Conservation (phyloP, 2,797 vertebrate species). For the Bryconaethiops microstoma region DNA sequence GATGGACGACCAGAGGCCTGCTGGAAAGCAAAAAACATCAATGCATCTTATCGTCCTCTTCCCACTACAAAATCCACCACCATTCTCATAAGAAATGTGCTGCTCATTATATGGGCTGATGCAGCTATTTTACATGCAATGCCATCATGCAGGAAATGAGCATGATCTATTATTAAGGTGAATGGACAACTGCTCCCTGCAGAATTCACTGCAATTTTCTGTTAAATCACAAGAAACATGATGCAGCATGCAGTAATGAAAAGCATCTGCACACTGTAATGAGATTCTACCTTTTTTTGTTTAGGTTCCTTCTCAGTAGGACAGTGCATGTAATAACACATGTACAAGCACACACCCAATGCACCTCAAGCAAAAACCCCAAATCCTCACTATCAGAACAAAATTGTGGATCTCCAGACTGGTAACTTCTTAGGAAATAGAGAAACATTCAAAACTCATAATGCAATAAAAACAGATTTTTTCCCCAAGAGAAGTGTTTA, state of each 20-base stretch:
- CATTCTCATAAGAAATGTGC: conserved; percentile 31
- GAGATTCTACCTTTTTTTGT: conserved; percentile 10
- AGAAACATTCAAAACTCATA: too few relatives aligned
- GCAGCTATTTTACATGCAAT: conserved; percentile 31
- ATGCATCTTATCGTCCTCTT: conserved; percentile 44
- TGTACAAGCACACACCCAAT: too few relatives aligned
- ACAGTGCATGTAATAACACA: neutral
- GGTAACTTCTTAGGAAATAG: too few relatives aligned
- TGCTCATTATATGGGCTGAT: conserved; percentile 42
- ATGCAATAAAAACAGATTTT: too few relatives aligned
- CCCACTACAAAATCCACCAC: conserved; percentile 3
- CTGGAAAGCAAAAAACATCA: conserved; percentile 34
- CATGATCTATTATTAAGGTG: conserved; percentile 28
- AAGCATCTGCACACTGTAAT: conserved; percentile 29
- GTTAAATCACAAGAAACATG: conserved; percentile 19
- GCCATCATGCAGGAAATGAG: conserved; percentile 17
- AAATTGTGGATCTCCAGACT: too few relatives aligned
- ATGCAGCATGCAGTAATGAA: conserved; percentile 12
- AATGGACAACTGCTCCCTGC: conserved; percentile 24
- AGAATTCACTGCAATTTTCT: conserved; percentile 44
- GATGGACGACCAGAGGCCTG: conserved; percentile 30
- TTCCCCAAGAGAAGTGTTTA: too few relatives aligned
- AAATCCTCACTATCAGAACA: too few relatives aligned
- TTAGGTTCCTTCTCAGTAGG: neutral
- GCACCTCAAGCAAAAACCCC: too few relatives aligned